A percentile compares a stretch with the other conserved stretches of the same genome.
Evolutionary conservation across 2,797 vertebrate genomes (phyloP).

Genomic region (Heliangelus exortis): DNA sequence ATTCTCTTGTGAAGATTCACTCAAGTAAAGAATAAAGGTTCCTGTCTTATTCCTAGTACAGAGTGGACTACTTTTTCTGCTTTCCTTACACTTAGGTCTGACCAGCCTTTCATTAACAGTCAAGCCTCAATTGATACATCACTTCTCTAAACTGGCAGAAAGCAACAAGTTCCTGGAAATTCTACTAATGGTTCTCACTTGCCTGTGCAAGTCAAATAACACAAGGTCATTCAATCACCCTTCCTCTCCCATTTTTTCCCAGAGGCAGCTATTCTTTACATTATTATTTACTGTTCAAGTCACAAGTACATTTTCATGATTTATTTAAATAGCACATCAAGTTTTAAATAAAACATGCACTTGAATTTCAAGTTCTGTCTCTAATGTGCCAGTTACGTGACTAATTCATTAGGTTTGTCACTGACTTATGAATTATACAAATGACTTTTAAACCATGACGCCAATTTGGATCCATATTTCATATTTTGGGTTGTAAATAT

Average conservation of each 20-base stretch:
- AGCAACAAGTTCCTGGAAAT: neutral
- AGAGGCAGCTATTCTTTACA: conserved; percentile 34
- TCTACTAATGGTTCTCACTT: neutral
- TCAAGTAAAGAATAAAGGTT: neutral
- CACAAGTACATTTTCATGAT: conserved; percentile 63
- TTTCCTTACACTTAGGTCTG: neutral
- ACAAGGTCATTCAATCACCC: conserved; percentile 29
- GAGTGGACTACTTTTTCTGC: neutral
- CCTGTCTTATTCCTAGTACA: neutral
- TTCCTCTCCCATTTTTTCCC: neutral
- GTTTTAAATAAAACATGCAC: conserved; percentile 67
- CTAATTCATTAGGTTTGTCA: conserved; percentile 74
- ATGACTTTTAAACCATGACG: conserved; percentile 32
- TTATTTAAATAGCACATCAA: conserved; percentile 56
- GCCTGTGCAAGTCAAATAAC: neutral
- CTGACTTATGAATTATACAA: conserved; percentile 66
- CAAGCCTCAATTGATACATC: neutral
- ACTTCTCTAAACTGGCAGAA: neutral
- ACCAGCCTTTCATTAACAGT: neutral
- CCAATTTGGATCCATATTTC: conserved; percentile 66
- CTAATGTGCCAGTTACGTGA: conserved; percentile 65
- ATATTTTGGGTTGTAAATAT: conserved; percentile 53
- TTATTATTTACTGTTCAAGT: conserved; percentile 68
- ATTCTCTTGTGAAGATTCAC: neutral
- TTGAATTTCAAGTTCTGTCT: conserved; percentile 45